A percentile compares a stretch with the other conserved stretches of the same genome.
Evolutionary conservation across 1,140 invertebrate species (phyloP).

Genomic region (Cataglyphis hispanica): DNA sequence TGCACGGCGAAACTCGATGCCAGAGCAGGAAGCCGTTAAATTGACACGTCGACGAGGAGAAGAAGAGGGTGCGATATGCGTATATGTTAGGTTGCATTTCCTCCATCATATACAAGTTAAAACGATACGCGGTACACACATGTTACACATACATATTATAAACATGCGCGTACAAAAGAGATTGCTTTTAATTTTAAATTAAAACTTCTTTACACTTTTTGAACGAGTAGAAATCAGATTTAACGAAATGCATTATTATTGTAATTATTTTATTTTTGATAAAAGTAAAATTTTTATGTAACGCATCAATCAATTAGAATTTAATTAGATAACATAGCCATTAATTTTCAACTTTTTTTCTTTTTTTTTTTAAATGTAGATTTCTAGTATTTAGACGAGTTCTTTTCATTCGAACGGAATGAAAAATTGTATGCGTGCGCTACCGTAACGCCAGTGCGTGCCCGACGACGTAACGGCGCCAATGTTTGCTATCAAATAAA

Average conservation of each 20-base stretch:
- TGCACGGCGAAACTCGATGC: slow-evolving; percentile 50
- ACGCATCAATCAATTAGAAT: not conserved
- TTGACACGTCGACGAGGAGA: slow-evolving; percentile 49
- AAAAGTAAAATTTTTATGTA: too few species aligned
- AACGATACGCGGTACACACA: slow-evolving; percentile 20
- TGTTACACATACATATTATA: not conserved
- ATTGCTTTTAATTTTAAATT: too few species aligned
- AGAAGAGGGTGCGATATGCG: not conserved
- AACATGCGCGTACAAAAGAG: not conserved
- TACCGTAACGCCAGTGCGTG: slow-evolving; percentile 8
- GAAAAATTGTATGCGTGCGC: not conserved
- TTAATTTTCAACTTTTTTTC: not conserved
- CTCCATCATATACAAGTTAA: not conserved
- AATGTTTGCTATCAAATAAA: slow-evolving; percentile 52
- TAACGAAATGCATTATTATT: not conserved
- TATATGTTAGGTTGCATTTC: slow-evolving; percentile 38
- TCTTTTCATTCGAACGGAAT: not conserved
- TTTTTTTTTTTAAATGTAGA: not conserved
- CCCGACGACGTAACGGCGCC: not conserved
- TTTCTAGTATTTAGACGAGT: not conserved
- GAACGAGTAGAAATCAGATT: not conserved
- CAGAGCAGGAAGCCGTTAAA: slow-evolving; percentile 64
- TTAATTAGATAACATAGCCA: not conserved
- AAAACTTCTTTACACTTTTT: not conserved
- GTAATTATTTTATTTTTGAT: not conserved